Base-by-base conservation (phyloP, 2,113 vertebrate species). In the Sander lucioperca region DNA sequence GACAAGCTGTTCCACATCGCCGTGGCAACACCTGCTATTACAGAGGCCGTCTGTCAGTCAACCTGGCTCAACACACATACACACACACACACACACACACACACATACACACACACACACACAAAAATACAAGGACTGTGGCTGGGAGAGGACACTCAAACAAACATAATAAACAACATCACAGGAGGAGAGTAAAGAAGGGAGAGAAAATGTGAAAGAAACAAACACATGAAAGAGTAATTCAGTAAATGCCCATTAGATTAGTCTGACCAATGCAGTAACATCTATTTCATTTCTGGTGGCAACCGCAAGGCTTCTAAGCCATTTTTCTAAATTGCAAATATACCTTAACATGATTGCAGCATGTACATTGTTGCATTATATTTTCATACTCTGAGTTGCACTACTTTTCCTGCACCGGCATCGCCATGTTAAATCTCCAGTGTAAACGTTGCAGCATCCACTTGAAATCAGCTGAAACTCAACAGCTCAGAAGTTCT, bases 21-120 rank as follows among this genome's bases (percentile, higher is more conserved):
- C 43, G 56, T 82, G 57, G 76, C 39, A 82, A 82, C 86, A 88
- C 83, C 86, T 88, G 86, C 83, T 85, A 66, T 76, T 79, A 74
- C 65, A 82, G 58, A 70, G 83, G 70, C 86, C 67, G 66, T 82
- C 86, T 88, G 86, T 82, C 83, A 73, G 71, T 85, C 79, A 85
- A 74, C 79, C 83, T 85, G 79, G 74, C n/a, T 47, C 45, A 13
- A 71, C 61, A 69, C 80, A 36, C 67, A 67, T 50, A 70, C 65
- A 57, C 61, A 25, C 73, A 18, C 72, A 61, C 56, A 70, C 62
- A 70, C 71, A 57, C 69, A 61, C 72, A 61, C 45, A 51, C 75
- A 72, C 43, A 77, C 58, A 72, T 53, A 65, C 67, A 68, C 63
- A 66, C 75, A 57, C 59, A 69, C 54, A 79, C 64, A 61, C 36